Conservation (phyloP, 2,113 vertebrate species). For the Anthoscopus minutus region DNA sequence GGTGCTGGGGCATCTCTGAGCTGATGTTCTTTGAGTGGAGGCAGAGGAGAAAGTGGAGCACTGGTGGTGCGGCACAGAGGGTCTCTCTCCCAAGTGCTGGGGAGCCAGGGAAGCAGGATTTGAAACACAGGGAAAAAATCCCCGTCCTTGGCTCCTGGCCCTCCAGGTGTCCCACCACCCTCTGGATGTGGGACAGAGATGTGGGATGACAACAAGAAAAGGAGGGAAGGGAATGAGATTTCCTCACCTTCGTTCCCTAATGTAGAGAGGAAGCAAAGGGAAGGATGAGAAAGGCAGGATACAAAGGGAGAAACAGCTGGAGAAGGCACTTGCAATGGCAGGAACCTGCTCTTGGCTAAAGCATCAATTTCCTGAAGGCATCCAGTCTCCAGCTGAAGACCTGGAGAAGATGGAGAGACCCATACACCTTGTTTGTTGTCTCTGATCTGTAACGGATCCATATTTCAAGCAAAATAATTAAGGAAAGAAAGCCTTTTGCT, state of each 20-base stretch:
- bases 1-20: not conserved
- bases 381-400: not conserved
- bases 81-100: rapidly evolving
- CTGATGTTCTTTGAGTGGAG: not conserved
- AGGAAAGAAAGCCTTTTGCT: not conserved
- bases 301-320: not conserved
- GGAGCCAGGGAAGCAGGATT: not conserved
- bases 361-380: not conserved
- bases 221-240: not conserved
- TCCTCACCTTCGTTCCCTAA: not conserved
- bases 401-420: not conserved
- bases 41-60: not conserved
- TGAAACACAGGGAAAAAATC: rapidly evolving
- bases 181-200: no score
- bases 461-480: rapidly evolving
- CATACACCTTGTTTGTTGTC: rapidly evolving
- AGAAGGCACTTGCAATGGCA: not conserved
- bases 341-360: not conserved
- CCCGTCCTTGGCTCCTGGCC: not conserved
- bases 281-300: not conserved
- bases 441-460: not conserved
- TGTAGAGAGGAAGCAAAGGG: not conserved
- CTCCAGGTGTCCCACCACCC: not conserved
- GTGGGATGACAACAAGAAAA: not conserved
- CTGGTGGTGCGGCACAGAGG: not conserved